Conservation (phyloP, 2,113 vertebrate species). For the Eurystomus gularis region DNA sequence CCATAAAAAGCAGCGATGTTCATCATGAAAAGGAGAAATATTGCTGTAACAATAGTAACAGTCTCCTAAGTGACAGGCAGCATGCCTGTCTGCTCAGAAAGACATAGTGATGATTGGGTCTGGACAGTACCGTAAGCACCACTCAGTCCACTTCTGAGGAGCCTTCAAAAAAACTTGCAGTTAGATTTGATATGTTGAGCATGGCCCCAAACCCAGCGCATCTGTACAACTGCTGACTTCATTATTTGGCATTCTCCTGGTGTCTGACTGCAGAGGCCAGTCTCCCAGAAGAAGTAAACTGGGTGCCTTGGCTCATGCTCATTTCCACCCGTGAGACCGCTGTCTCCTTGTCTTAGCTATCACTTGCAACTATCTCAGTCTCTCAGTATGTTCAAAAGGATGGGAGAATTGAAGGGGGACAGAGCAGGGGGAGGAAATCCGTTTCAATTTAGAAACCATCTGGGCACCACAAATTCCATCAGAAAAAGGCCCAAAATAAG, state of each 20-base stretch:
- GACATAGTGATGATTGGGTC: neutral
- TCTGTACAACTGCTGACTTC: neutral
- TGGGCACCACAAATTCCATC: neutral
- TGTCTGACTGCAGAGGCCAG: neutral
- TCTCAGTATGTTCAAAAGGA: neutral
- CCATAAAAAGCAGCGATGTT: neutral
- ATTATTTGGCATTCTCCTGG: neutral
- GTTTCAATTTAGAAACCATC: neutral
- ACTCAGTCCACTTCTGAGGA: rapidly evolving
- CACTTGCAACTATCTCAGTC: neutral
- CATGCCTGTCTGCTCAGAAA: neutral
- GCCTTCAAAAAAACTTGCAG: neutral
- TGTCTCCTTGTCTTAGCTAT: neutral
- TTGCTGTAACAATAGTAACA: neutral
- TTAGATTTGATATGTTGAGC: neutral
- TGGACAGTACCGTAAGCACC: neutral
- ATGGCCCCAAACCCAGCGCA: neutral
- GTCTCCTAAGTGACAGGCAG: neutral
- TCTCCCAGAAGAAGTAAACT: neutral
- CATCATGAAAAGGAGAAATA: neutral
- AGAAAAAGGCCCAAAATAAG: neutral
- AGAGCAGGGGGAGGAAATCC: neutral
- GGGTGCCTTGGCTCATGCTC: neutral
- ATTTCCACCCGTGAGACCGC: neutral
- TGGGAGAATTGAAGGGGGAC: neutral